Evolutionary conservation across 2,888 invertebrate species (phyloP).

Genomic region (Hypsopygia costalis): DNA sequence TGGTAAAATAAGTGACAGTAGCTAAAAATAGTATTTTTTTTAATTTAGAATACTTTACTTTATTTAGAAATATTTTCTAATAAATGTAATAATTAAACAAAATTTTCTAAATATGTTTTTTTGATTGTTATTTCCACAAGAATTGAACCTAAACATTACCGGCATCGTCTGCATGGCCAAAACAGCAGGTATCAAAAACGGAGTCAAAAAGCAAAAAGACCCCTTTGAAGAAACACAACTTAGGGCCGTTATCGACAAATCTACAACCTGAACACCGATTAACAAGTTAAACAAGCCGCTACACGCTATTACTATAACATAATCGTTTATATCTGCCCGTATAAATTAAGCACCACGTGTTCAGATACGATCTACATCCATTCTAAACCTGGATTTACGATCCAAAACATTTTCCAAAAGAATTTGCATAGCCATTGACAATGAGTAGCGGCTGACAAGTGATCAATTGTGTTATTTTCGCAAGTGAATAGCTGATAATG

Average conservation of each 20-base stretch:
- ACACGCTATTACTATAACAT: constrained; percentile 39
- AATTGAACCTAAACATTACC: no score
- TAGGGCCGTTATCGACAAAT: constrained; percentile 55
- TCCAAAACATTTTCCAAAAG: constrained; percentile 43
- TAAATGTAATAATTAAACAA: no score
- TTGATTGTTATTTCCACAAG: no score
- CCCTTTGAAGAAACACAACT: constrained; percentile 25
- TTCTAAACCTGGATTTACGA: constrained; percentile 40
- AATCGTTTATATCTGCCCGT: constrained; percentile 28
- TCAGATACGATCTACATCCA: constrained; percentile 49
- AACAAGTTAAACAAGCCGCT: constrained; percentile 71
- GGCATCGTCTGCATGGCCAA: no score
- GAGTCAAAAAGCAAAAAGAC: not conserved
- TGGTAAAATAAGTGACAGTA: no score
- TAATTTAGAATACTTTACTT: no score
- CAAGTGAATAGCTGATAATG: constrained; percentile 55
- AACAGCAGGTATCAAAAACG: not conserved
- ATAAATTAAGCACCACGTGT: constrained; percentile 55
- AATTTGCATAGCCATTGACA: constrained; percentile 48
- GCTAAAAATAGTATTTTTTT: no score
- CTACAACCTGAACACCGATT: constrained; percentile 63
- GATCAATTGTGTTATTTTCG: constrained; percentile 67
- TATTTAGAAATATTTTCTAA: no score
- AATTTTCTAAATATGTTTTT: no score
- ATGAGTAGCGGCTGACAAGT: constrained; percentile 59